Conservation (phyloP, 2,888 invertebrate species). For the Argyra leucocephala region DNA sequence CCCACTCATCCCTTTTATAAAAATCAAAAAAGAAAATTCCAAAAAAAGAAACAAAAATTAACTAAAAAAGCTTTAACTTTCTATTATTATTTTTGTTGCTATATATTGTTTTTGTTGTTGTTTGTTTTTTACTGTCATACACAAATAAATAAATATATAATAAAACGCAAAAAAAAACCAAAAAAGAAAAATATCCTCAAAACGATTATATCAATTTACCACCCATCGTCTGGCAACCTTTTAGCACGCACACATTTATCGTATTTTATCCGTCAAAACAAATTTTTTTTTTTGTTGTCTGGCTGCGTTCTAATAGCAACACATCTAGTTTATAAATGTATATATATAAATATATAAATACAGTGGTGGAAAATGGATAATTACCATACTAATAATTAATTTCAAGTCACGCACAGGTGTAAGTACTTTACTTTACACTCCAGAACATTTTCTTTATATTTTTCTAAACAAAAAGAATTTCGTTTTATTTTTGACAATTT, state of each 20-base stretch:
- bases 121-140: not conserved
- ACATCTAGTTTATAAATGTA: too few species aligned
- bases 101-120: not conserved
- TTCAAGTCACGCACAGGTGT: too few species aligned
- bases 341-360: too few species aligned
- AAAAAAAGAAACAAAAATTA: not conserved
- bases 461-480: too few species aligned
- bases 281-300: not conserved
- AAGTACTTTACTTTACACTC: too few species aligned
- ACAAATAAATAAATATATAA: not conserved
- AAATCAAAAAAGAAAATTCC: not conserved
- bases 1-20: not conserved
- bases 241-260: not conserved
- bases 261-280: not conserved
- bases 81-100: not conserved
- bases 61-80: not conserved
- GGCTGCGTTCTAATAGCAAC: not conserved
- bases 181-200: too few species aligned
- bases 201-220: not conserved
- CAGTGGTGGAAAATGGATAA: too few species aligned
- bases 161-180: not conserved
- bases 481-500: too few species aligned
- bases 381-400: too few species aligned
- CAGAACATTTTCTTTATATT: too few species aligned
- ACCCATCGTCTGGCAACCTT: not conserved